Evolutionary conservation across 1,140 invertebrate genomes (phyloP).

Genomic region (Tetragnatha versicolor): DNA sequence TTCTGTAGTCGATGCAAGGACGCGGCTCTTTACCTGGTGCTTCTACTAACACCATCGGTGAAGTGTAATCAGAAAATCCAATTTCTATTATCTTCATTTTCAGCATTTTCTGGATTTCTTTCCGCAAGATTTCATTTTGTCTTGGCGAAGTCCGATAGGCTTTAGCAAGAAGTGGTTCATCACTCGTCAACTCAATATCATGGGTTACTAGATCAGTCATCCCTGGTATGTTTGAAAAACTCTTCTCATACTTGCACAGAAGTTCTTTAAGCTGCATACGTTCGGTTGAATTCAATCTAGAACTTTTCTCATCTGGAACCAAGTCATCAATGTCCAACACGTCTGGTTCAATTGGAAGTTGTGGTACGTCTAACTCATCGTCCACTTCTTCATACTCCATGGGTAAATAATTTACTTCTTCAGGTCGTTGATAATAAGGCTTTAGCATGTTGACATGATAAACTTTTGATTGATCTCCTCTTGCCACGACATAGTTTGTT

Average conservation of each 20-base stretch:
- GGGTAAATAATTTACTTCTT: not conserved
- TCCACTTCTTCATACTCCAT: not conserved
- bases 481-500: not conserved
- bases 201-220: slow-evolving; percentile 4
- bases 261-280: not conserved
- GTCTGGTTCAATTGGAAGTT: not conserved
- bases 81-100: slow-evolving; percentile 8
- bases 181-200: slow-evolving; percentile 1
- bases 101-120: slow-evolving; percentile 23
- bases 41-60: not conserved
- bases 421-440: not conserved
- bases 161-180: not conserved
- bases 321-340: not conserved
- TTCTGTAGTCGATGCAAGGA: slow-evolving; percentile 2
- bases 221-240: slow-evolving; percentile 19
- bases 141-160: not conserved
- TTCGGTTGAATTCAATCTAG: not conserved
- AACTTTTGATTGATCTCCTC: not conserved
- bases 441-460: slow-evolving; percentile 9
- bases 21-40: not conserved
- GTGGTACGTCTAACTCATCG: not conserved
- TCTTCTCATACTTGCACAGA: not conserved
- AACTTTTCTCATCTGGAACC: not conserved
- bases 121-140: slow-evolving; percentile 10
- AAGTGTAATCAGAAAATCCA: slow-evolving; percentile 18